Percentiles rank a stretch among this genome's conserved stretches.
phyloP scores from a whole-genome alignment of 2,113 vertebrate species.

The Cephalopterus ornatus region DNA sequence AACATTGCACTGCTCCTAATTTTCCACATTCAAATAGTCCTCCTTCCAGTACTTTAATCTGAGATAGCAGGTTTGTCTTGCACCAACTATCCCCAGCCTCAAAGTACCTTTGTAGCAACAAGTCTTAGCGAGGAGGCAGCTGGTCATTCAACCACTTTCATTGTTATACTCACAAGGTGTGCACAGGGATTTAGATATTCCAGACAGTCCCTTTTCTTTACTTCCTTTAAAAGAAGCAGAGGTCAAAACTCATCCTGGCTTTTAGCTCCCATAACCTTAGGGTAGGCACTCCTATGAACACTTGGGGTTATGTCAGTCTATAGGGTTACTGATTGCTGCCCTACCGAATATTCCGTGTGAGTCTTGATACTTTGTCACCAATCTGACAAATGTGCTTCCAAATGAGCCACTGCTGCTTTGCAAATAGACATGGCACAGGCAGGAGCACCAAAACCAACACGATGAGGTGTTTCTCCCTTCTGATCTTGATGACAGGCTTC shows the following conservation, averaged over 20 bases:
- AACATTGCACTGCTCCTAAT: neutral
- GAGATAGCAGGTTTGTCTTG: neutral
- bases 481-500: neutral
- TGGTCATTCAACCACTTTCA: neutral
- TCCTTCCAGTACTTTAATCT: neutral
- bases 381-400: neutral
- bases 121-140: neutral
- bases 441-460: neutral
- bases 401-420: neutral
- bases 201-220: neutral
- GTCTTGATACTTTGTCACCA: neutral
- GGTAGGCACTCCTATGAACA: neutral
- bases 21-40: neutral
- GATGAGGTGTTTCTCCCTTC: neutral
- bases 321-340: neutral
- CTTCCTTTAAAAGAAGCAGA: neutral
- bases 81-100: neutral
- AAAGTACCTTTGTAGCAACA: neutral
- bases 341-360: rapidly evolving
- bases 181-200: neutral
- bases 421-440: neutral
- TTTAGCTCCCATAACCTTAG: neutral
- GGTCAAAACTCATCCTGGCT: neutral
- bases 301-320: neutral
- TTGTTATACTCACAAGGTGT: neutral